phyloP scores from a whole-genome alignment of 2,113 vertebrate genomes.

The Mus spicilegus region DNA sequence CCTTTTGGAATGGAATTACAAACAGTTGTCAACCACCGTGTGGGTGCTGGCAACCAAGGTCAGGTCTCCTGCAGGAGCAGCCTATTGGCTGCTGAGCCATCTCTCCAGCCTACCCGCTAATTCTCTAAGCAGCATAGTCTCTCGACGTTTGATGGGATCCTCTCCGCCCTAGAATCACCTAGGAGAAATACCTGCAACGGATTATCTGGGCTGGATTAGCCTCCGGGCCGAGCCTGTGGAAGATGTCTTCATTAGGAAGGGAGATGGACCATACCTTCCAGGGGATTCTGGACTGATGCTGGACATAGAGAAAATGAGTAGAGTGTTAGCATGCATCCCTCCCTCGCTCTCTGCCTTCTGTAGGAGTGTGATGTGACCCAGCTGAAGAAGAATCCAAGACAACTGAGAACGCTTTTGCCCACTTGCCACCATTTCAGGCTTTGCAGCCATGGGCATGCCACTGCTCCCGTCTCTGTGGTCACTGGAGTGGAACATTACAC shows the following conservation, averaged over 20 bases:
- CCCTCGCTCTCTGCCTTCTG: background rate
- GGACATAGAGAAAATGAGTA: background rate
- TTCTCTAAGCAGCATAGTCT: background rate
- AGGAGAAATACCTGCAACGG: background rate
- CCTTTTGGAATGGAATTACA: background rate
- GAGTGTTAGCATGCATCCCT: no score
- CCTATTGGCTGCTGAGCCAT: background rate
- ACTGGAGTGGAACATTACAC: rapidly evolving
- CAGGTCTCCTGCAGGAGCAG: no score
- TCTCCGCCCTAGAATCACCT: background rate
- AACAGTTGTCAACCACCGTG: background rate
- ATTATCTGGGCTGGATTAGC: background rate
- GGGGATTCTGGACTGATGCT: background rate
- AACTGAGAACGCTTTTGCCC: background rate
- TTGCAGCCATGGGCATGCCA: rapidly evolving
- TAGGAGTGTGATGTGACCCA: background rate
- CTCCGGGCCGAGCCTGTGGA: background rate
- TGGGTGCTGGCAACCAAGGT: background rate
- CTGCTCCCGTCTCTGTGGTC: rapidly evolving
- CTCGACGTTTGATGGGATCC: background rate
- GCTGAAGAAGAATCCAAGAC: background rate
- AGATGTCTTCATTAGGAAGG: background rate
- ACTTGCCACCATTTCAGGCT: rapidly evolving
- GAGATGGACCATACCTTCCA: background rate
- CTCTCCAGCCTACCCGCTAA: background rate